Conservation (phyloP, 2,888 invertebrate species). For the Podotricha telesiphe region DNA sequence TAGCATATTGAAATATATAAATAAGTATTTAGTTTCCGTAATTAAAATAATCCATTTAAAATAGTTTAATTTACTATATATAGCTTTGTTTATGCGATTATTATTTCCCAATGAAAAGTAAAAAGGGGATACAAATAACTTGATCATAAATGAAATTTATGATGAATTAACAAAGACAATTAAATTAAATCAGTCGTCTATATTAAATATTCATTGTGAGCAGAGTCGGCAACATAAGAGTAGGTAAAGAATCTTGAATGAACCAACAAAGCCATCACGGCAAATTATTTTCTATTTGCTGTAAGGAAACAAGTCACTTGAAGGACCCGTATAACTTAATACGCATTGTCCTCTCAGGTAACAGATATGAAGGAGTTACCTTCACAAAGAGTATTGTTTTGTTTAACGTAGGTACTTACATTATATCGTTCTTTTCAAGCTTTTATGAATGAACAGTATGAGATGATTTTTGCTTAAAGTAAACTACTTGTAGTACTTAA, state of each 20-base stretch:
- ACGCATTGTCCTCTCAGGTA: constrained; percentile 58
- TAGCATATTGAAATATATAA: too few relatives aligned
- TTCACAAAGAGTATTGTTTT: constrained; percentile 36
- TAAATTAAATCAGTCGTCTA: background rate
- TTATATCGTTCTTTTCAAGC: constrained; percentile 16
- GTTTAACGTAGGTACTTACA: constrained; percentile 19
- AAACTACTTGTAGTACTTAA: background rate
- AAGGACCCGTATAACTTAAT: constrained; percentile 57
- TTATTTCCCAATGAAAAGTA: background rate
- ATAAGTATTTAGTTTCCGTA: too few relatives aligned
- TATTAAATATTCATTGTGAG: constrained; percentile 5
- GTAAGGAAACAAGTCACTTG: constrained; percentile 64
- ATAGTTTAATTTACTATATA: too few relatives aligned
- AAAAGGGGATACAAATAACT: background rate
- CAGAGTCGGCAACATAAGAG: background rate
- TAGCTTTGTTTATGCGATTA: too few relatives aligned
- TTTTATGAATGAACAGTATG: constrained; percentile 28
- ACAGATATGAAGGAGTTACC: constrained; percentile 41
- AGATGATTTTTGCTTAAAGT: background rate
- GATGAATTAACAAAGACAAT: background rate
- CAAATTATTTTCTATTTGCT: constrained; percentile 73
- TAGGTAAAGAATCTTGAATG: constrained; percentile 63
- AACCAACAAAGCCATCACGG: constrained; percentile 69
- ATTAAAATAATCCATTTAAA: too few relatives aligned
- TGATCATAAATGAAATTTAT: too few relatives aligned